These are phyloP conservation scores for Micromesistius poutassou DNA, from an alignment of 2,797 vertebrate species.

Conservation along the genomic window DNA sequence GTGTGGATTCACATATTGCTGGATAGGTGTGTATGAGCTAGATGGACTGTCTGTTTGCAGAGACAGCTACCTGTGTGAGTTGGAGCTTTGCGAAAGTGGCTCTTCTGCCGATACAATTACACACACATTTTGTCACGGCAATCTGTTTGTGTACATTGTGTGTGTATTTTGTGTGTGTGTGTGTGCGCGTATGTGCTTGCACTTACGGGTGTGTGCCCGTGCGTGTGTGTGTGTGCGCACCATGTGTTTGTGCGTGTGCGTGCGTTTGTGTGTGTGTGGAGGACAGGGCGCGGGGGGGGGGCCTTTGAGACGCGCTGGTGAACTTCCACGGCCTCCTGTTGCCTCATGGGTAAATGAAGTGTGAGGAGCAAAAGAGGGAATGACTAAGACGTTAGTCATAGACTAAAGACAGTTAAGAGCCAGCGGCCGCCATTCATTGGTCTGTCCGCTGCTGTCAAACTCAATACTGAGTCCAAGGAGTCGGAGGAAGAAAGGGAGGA, in stretches of 20 bases:
- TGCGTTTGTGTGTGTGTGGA: neutral
- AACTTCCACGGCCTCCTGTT: too few relatives aligned
- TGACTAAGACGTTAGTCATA: too few relatives aligned
- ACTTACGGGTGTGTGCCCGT: too few relatives aligned
- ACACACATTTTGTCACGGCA: neutral
- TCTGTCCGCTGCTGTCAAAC: too few relatives aligned
- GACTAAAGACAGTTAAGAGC: too few relatives aligned
- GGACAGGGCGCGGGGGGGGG: neutral
- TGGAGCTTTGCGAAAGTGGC: neutral
- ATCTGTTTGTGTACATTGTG: neutral
- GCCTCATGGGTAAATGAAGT: too few relatives aligned
- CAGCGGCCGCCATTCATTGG: neutral
- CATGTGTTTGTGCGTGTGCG: slow-evolving; percentile 12
- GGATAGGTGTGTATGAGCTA: neutral
- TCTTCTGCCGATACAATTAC: neutral
- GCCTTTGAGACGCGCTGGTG: neutral
- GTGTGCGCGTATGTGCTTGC: slow-evolving; percentile 13
- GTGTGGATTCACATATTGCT: neutral
- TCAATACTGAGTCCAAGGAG: too few relatives aligned
- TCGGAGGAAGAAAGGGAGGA: too few relatives aligned
- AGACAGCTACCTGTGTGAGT: neutral
- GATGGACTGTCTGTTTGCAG: neutral
- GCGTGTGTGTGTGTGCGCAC: slow-evolving; percentile 4
- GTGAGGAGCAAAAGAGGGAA: too few relatives aligned
- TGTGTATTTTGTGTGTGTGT: neutral